These are phyloP conservation scores for Chloromyia formosa DNA, from an alignment of 2,888 invertebrate species.

Conservation along the genomic window DNA sequence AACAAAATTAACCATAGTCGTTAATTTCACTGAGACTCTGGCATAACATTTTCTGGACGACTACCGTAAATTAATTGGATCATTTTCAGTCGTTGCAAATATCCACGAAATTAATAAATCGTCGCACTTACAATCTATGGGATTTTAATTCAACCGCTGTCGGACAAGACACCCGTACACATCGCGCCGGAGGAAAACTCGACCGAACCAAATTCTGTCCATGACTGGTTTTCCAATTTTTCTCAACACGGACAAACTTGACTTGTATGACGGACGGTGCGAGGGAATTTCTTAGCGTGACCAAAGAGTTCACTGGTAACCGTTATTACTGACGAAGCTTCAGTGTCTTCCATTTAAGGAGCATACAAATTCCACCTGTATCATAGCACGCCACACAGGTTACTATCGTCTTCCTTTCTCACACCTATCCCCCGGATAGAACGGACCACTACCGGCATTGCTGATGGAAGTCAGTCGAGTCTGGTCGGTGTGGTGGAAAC, in stretches of 20 bases:
- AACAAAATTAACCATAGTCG: no score
- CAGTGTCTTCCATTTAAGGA: slow-evolving; percentile 14
- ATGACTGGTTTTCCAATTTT: slow-evolving; percentile 37
- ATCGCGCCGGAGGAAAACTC: slow-evolving; percentile 25
- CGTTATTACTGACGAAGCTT: slow-evolving; percentile 17
- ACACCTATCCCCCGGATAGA: slow-evolving; percentile 3
- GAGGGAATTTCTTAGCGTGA: slow-evolving; percentile 16
- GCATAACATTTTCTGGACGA: no score
- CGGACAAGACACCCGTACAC: no score
- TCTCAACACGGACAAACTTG: slow-evolving; percentile 21
- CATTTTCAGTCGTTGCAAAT: no score
- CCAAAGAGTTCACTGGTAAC: slow-evolving; percentile 16
- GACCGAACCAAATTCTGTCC: slow-evolving; percentile 15
- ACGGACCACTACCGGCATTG: not conserved
- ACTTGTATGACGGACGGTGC: not conserved
- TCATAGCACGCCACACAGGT: not conserved
- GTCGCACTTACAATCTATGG: no score
- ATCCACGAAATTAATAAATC: no score
- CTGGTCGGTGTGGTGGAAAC: no score
- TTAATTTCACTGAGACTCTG: no score
- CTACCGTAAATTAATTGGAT: no score
- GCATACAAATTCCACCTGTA: slow-evolving; percentile 26
- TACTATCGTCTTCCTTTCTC: slow-evolving; percentile 30
- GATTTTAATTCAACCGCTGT: no score
- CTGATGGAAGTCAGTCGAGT: no score